These are phyloP conservation scores for Lepidurus arcticus DNA, from an alignment of 1,140 invertebrate species.

Conservation along the genomic window DNA sequence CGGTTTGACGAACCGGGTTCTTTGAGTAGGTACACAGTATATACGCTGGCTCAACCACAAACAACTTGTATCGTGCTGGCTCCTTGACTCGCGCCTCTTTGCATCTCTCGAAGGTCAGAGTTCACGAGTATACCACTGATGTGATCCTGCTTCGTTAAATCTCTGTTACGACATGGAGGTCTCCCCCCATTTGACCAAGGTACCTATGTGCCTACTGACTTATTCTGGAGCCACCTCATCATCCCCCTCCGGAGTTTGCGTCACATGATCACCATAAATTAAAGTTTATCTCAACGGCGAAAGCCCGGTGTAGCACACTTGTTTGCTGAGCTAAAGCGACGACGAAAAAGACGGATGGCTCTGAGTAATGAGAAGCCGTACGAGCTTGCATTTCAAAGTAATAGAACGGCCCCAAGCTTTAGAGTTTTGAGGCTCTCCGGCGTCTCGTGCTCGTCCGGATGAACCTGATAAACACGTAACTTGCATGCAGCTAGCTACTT, in stretches of 20 bases:
- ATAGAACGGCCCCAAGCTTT: background rate
- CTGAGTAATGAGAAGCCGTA: background rate
- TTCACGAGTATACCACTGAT: too few species aligned
- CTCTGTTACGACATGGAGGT: too few species aligned
- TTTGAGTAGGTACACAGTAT: background rate
- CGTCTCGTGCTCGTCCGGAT: background rate
- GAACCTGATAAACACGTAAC: conserved; percentile 21
- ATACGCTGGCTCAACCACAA: background rate
- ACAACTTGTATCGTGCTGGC: too few species aligned
- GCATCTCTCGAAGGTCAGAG: too few species aligned
- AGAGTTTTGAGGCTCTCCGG: background rate
- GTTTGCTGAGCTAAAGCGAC: background rate
- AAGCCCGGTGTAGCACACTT: background rate
- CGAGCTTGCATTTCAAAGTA: background rate
- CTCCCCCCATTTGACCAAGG: background rate
- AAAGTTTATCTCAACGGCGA: background rate
- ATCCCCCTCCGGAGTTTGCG: background rate
- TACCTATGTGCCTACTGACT: background rate
- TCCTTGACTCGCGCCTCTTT: too few species aligned
- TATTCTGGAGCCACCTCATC: background rate
- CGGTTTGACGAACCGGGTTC: background rate
- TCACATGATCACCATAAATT: conserved; percentile 11
- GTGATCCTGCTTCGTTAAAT: too few species aligned
- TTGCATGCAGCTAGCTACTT: background rate
- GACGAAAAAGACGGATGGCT: background rate